Base-by-base conservation (phyloP, 2,113 vertebrate genomes). In the Lichenostomus cassidix region DNA sequence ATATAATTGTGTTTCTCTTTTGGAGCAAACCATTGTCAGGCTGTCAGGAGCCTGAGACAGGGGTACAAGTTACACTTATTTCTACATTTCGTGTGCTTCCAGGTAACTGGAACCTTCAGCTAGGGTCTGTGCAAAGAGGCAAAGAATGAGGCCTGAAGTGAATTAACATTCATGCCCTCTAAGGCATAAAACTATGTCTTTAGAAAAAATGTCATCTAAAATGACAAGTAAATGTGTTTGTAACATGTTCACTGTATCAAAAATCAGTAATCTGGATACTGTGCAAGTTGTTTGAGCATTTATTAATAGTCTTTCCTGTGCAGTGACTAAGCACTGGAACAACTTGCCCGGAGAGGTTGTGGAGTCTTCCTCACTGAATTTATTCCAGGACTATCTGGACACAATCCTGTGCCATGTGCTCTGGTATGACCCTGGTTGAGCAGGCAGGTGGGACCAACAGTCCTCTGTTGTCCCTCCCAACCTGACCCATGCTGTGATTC, bases 291-390 rank as follows among this genome's bases (percentile, higher is more conserved):
- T n/a, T 55, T 68, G 55, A 94, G 19, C 29, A 59, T 21, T 59
- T 74, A 11, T 67, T 46, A 85, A 55, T 55, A 75, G 12, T 12
- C 9, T 41, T 83, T 15, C 23, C 12, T 69, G 46, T 41, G 16
- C 4, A 2, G 21, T 25, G 39, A 18, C 12, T 0, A 0, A 5
- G 41, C n/a, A 27, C 18, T 47, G 35, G 31, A 56, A 49, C 12
- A 56, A 22, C 3, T 24, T 63, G 5, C 5, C 18, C n/a, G 37
- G 7, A 69, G 41, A 63, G 12, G 1, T 1, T 49, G 7, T 37
- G 47, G 31, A 62, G 22, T 83, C 22, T 53, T 28, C 12, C 28
- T 77, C 41, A 37, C 12, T 14, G 41, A 8, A 10, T 12, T 42
- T 13, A 69, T 63, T 76, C 46, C 41, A 2, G 2, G 53, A 47